These are phyloP conservation scores for Labroides dimidiatus DNA, from an alignment of 2,797 vertebrate genomes.

Conservation along the genomic window DNA sequence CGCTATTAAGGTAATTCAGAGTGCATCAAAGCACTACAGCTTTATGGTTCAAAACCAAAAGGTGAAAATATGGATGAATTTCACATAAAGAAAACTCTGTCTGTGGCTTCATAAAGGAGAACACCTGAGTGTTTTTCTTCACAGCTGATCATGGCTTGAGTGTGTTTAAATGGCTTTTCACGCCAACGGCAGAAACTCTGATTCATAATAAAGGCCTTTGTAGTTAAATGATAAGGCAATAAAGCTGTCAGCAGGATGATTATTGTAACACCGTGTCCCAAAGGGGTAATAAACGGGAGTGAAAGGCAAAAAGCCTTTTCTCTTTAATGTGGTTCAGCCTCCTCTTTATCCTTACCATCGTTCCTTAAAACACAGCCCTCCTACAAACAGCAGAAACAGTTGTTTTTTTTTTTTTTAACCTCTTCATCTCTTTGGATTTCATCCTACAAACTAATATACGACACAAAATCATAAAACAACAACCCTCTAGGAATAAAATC, in stretches of 20 bases:
- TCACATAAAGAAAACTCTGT: constrained; percentile 18
- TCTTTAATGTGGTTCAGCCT: constrained; percentile 14
- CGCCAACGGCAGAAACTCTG: constrained; percentile 3
- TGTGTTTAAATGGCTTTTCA: constrained; percentile 41
- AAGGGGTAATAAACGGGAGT: constrained; percentile 41
- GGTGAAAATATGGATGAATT: constrained; percentile 40
- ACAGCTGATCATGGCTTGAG: constrained; percentile 31
- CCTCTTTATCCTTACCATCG: constrained; percentile 18
- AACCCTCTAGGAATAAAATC: constrained; percentile 13
- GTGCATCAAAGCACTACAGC: constrained; percentile 23
- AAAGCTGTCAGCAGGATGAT: constrained; percentile 55
- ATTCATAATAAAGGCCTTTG: constrained; percentile 43
- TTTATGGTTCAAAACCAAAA: constrained; percentile 40
- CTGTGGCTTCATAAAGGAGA: constrained; percentile 36
- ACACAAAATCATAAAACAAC: constrained; percentile 3
- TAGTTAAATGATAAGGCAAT: constrained; percentile 41
- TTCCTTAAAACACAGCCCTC: constrained; percentile 5
- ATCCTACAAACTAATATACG: neutral
- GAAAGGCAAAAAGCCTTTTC: constrained; percentile 36
- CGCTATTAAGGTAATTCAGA: constrained; percentile 39
- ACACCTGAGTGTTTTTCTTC: constrained; percentile 35
- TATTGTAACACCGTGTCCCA: constrained; percentile 47
- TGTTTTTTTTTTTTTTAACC: neutral
- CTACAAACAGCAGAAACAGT: neutral
- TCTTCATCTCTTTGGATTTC: constrained; percentile 16